Conservation (phyloP, 2,888 invertebrate species). For the Drosophila emarginata region DNA sequence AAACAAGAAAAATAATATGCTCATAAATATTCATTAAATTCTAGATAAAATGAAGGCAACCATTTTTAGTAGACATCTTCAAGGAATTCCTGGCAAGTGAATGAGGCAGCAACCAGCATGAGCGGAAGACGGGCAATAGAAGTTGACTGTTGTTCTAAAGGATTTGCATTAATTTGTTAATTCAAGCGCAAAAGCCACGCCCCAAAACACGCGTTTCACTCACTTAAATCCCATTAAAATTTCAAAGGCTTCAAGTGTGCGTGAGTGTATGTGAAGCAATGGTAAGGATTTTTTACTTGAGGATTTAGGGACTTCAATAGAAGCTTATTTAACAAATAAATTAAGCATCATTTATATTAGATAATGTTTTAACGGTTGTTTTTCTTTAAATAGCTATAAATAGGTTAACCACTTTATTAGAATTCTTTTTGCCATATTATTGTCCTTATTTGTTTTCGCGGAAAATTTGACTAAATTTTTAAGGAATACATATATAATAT, state of each 20-base stretch:
- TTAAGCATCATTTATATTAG: no score
- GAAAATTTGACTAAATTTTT: no score
- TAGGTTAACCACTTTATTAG: no score
- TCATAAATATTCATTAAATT: constrained; percentile 74
- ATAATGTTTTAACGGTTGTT: not conserved
- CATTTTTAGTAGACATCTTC: constrained; percentile 19
- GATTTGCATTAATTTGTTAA: constrained; percentile 79
- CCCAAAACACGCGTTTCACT: constrained; percentile 27
- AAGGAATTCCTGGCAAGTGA: not conserved
- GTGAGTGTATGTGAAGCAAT: constrained; percentile 5
- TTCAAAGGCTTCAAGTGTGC: constrained; percentile 45
- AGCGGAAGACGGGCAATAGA: no score
- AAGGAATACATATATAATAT: no score
- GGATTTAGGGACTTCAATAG: not conserved
- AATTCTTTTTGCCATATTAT: no score
- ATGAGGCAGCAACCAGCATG: not conserved
- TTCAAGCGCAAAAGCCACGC: constrained; percentile 70
- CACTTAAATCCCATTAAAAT: constrained; percentile 70
- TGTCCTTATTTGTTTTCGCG: no score
- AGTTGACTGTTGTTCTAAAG: constrained; percentile 38
- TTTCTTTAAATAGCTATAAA: not conserved
- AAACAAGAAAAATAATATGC: constrained; percentile 26
- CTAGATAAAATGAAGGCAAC: constrained; percentile 37
- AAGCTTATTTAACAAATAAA: no score
- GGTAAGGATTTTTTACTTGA: not conserved